Evolutionary conservation across 2,797 vertebrate genomes (phyloP).

Genomic region (Sebastes aleutianus): DNA sequence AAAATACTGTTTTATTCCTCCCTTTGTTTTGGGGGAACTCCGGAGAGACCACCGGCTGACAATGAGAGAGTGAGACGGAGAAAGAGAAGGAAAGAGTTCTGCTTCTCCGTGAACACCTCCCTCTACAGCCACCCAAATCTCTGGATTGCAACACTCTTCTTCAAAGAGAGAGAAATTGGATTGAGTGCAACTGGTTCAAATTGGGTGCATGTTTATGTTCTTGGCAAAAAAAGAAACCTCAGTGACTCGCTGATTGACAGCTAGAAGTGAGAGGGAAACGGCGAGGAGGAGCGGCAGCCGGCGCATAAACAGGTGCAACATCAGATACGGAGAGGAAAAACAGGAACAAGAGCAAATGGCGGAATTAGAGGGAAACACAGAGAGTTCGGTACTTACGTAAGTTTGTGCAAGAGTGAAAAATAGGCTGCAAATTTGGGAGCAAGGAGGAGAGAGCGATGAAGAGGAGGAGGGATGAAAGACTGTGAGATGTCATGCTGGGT

Average conservation of each 20-base stretch:
- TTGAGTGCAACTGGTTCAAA: slow-evolving; percentile 70
- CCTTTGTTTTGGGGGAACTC: slow-evolving; percentile 72
- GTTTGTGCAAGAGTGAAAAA: slow-evolving; percentile 37
- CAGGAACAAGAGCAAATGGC: slow-evolving; percentile 23
- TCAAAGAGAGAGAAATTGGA: slow-evolving; percentile 51
- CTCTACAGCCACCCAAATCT: slow-evolving; percentile 36
- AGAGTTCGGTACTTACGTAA: slow-evolving; percentile 11
- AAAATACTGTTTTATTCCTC: slow-evolving; percentile 75
- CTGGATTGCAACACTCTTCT: slow-evolving; percentile 23
- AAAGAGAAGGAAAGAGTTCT: slow-evolving; percentile 15
- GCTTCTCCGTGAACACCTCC: slow-evolving; percentile 13
- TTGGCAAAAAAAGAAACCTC: slow-evolving; percentile 35
- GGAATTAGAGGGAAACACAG: slow-evolving; percentile 39
- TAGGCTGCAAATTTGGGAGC: not conserved
- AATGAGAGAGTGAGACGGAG: slow-evolving; percentile 32
- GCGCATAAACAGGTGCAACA: slow-evolving; percentile 56
- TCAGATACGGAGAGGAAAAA: slow-evolving; percentile 23
- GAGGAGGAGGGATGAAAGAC: slow-evolving; percentile 43
- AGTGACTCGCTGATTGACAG: slow-evolving; percentile 66
- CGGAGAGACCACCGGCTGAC: slow-evolving; percentile 57
- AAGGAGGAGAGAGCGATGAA: not conserved
- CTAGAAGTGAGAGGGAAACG: slow-evolving; percentile 47
- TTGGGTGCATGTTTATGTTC: slow-evolving; percentile 63
- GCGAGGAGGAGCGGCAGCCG: slow-evolving; percentile 34
- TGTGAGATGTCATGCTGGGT: slow-evolving; percentile 54